These are phyloP conservation scores for Rhincodon typus DNA, from an alignment of 2,797 vertebrate genomes.

Conservation along the genomic window DNA sequence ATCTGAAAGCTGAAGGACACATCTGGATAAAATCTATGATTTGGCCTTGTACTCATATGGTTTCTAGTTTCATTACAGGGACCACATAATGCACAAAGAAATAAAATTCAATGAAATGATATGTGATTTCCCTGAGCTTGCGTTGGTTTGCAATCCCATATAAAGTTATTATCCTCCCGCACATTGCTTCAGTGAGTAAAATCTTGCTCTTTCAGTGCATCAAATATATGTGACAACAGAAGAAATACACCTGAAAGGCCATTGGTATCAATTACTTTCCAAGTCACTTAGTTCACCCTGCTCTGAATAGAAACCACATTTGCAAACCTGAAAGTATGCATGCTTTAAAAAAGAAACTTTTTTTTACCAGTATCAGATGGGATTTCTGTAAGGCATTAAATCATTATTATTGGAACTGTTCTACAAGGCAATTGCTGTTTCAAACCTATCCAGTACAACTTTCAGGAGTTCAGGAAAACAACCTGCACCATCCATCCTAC, in stretches of 20 bases:
- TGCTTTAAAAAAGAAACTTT: background rate
- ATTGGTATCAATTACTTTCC: background rate
- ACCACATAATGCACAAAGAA: background rate
- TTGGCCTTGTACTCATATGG: background rate
- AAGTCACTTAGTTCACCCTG: background rate
- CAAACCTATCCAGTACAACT: background rate
- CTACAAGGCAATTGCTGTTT: background rate
- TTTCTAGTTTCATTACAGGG: constrained; percentile 7
- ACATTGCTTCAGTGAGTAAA: background rate
- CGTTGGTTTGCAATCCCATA: background rate
- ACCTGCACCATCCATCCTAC: background rate
- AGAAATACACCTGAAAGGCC: background rate
- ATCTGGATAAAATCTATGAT: constrained; percentile 22
- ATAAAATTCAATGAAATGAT: background rate
- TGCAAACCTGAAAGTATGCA: background rate
- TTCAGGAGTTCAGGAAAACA: background rate
- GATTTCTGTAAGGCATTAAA: background rate
- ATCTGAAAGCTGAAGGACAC: background rate
- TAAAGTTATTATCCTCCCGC: background rate
- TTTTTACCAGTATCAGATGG: background rate
- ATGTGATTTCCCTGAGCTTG: background rate
- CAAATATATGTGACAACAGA: background rate
- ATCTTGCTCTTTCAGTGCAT: background rate
- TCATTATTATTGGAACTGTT: background rate
- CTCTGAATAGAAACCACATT: background rate